Evolutionary conservation across 2,888 invertebrate genomes (phyloP), one percentile per base, ranked within the genome.

Genomic region (Drosophila fungiperda): DNA sequence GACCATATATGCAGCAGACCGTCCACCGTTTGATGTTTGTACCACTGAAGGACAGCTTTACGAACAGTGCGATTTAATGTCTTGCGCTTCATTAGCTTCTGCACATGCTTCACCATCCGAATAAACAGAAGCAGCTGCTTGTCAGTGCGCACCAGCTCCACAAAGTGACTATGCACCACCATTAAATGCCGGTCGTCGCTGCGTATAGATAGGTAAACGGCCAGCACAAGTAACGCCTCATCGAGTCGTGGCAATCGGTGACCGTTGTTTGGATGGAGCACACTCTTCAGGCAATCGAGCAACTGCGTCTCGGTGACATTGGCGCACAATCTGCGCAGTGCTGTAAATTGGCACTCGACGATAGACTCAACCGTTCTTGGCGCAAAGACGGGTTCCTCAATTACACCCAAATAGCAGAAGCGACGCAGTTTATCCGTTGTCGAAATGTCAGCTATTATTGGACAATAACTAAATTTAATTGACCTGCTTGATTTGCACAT

Each of bases 21-120:
- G 0, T 78, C 83, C 0, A 83, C 52, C 1, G 90, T 45, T 42
- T 87, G 83, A 17, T 66, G 49, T 42, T 82, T 76, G 64, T 93
- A 93, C 93, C 93, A 93, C 0, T 83, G 71, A 0, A 78, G 68
- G 8, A 93, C 73, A 4, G 92, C 90, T 63, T 92, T 92, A 8
- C 91, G 90, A 0, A 87, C 75, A 0, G 93, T 92, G 45, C 85
- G 90, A 4, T 85, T 89, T 15, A 92, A 80, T 0, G 87, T 80
- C 0, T 81, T 87, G 12, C 80, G 89, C 0, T 83, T 63, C 12
- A 81, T 33, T 4, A 84, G 11, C 4, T 72, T 78, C n/a, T 84
- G 90, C 36, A 93, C 80, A 0, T 76, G 57, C 20, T 74, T 65
- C 3, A 89, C 84, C 69, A 91, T 91, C 62, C 90, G 88, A 23